A percentile compares a stretch with the other conserved stretches of the same genome.
phyloP scores from a whole-genome alignment of 2,888 invertebrate species.

The Metopia argyrocephala region DNA sequence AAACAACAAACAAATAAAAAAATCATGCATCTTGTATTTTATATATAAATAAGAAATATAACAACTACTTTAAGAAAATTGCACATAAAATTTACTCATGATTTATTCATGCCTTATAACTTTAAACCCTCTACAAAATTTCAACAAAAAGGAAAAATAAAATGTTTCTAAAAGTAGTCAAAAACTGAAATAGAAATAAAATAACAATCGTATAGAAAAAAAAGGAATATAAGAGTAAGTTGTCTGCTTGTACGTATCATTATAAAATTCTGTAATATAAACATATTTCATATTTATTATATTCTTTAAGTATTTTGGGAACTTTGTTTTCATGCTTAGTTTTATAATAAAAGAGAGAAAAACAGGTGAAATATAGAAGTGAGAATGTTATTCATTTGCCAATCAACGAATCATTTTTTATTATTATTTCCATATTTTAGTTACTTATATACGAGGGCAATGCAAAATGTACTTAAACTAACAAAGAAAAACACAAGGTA shows the following conservation, averaged over 20 bases:
- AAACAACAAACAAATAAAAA: not conserved
- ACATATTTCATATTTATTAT: conserved; percentile 30
- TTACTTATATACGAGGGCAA: too few species aligned
- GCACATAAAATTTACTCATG: conserved; percentile 54
- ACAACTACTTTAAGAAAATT: conserved; percentile 55
- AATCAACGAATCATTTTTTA: conserved; percentile 34
- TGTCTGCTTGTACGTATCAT: conserved; percentile 3
- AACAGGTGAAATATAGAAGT: too few species aligned
- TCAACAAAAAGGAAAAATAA: not conserved
- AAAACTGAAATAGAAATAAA: conserved; percentile 1
- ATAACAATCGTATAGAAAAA: conserved; percentile 3
- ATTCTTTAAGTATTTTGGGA: not conserved
- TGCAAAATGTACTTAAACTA: too few species aligned
- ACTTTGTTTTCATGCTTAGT: not conserved
- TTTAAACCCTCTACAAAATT: conserved; percentile 24
- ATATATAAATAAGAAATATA: not conserved
- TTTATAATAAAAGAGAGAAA: conserved; percentile 32
- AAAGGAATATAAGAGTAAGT: conserved; percentile 11
- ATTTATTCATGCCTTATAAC: conserved; percentile 53
- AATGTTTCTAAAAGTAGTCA: not conserved
- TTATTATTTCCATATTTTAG: too few species aligned
- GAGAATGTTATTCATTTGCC: conserved; percentile 12
- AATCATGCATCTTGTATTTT: not conserved
- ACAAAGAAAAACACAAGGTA: too few species aligned
- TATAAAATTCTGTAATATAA: conserved; percentile 23